phyloP scores from a whole-genome alignment of 2,888 invertebrate genomes.

The Nebria brevicollis region DNA sequence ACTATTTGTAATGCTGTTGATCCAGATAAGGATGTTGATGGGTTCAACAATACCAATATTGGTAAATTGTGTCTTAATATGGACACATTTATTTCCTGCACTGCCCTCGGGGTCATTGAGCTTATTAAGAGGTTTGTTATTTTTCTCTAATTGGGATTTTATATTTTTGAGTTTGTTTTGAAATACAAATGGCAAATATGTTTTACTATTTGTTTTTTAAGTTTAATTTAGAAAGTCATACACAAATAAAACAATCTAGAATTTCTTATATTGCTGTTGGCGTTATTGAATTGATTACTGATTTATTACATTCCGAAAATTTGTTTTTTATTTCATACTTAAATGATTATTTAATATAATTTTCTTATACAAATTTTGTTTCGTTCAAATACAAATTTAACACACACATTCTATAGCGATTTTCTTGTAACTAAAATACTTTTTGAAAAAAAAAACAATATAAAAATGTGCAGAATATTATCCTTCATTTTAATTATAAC shows the following conservation, averaged over 20 bases:
- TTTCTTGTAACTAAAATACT: too few relatives aligned
- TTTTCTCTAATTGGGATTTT: not conserved
- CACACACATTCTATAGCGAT: too few relatives aligned
- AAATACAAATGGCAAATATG: conserved; percentile 2
- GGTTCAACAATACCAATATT: conserved; percentile 85
- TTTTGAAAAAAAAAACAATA: too few relatives aligned
- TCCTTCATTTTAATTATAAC: too few relatives aligned
- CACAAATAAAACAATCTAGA: too few relatives aligned
- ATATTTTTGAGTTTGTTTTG: not conserved
- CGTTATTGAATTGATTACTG: too few relatives aligned
- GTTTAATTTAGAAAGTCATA: too few relatives aligned
- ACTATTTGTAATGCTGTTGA: conserved; percentile 82
- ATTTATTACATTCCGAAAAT: too few relatives aligned
- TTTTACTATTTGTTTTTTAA: not conserved
- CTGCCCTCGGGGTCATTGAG: conserved; percentile 79
- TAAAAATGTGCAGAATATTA: too few relatives aligned
- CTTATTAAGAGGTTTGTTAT: conserved; percentile 69
- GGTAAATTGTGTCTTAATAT: conserved; percentile 81
- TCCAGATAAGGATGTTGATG: conserved; percentile 90
- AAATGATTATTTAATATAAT: not conserved
- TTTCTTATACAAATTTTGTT: too few relatives aligned
- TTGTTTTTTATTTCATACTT: not conserved
- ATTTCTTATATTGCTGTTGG: too few relatives aligned
- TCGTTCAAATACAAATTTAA: too few relatives aligned
- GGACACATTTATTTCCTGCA: conserved; percentile 81